A percentile compares a stretch with the other conserved stretches of the same genome.
Conservation (phyloP, 2,113 vertebrate species). For the Puma concolor region DNA sequence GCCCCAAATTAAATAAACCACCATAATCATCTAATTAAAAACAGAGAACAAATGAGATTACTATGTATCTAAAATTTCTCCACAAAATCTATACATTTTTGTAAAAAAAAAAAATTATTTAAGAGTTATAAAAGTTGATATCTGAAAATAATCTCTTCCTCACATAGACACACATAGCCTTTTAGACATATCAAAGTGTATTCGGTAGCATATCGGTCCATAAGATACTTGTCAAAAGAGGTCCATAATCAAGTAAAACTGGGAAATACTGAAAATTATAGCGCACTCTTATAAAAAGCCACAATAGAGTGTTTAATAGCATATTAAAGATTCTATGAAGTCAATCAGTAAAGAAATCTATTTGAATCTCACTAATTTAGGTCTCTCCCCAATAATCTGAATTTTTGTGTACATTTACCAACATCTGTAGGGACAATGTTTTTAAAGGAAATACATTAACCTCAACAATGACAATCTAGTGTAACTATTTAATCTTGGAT, state of each 20-base stretch:
- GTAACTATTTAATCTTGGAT: not conserved
- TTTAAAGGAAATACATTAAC: conserved; percentile 9
- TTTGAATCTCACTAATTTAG: not conserved
- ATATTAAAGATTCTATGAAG: not conserved
- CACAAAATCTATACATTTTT: conserved; percentile 45
- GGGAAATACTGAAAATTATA: conserved; percentile 34
- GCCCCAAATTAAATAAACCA: conserved; percentile 19
- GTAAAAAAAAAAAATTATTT: not conserved
- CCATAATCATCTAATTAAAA: conserved; percentile 38
- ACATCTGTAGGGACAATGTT: conserved; percentile 5
- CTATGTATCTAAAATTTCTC: conserved; percentile 8
- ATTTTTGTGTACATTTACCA: not conserved
- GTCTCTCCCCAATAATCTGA: not conserved
- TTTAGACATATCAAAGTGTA: not conserved
- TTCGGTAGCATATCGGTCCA: not conserved
- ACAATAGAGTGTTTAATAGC: not conserved
- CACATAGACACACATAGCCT: not conserved
- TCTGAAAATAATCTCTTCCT: not conserved
- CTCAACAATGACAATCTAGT: not conserved
- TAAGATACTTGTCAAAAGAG: conserved; percentile 15
- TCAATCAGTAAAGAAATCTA: not conserved
- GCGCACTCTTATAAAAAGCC: not conserved
- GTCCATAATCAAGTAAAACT: conserved; percentile 15
- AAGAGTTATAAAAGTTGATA: not conserved
- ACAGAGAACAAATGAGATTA: conserved; percentile 16